These are phyloP conservation scores for Cynoglossus semilaevis DNA, from an alignment of 2,113 vertebrate species.

Conservation along the genomic window DNA sequence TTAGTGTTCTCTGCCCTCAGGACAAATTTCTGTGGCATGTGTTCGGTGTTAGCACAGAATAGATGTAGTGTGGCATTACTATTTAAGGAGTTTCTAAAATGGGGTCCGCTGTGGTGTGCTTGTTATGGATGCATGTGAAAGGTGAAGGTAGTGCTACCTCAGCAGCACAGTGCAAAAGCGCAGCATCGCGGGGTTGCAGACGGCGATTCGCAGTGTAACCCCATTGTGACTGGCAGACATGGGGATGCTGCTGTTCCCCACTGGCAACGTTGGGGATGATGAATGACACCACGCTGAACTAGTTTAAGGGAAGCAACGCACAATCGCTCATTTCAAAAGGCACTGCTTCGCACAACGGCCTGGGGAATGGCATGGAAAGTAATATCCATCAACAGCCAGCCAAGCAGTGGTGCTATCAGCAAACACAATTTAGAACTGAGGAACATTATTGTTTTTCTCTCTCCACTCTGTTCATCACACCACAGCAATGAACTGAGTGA, in stretches of 20 bases:
- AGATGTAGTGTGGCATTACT: conserved; percentile 15
- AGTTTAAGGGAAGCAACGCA: conserved; percentile 70
- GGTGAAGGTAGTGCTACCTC: conserved; percentile 14
- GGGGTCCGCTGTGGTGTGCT: conserved; percentile 11
- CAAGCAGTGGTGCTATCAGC: conserved; percentile 70
- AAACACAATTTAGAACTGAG: conserved; percentile 73
- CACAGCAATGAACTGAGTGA: conserved; percentile 54
- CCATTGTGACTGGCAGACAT: conserved; percentile 61
- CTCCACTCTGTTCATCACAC: conserved; percentile 39
- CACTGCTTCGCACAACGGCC: conserved; percentile 60
- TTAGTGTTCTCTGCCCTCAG: background rate
- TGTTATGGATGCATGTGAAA: conserved; percentile 21
- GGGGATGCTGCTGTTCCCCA: conserved; percentile 40
- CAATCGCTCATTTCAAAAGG: conserved; percentile 72
- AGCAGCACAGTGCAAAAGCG: conserved; percentile 32
- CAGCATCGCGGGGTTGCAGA: conserved; percentile 44
- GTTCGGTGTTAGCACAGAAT: conserved; percentile 18
- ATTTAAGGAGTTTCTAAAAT: conserved; percentile 27
- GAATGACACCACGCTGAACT: conserved; percentile 69
- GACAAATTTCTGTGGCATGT: conserved; percentile 18
- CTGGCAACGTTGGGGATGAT: conserved; percentile 62
- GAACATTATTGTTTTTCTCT: conserved; percentile 64
- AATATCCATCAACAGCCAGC: conserved; percentile 77
- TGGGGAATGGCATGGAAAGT: conserved; percentile 63
- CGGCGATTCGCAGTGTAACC: conserved; percentile 47